phyloP scores from a whole-genome alignment of 2,888 invertebrate species.

The Phytoseiulus persimilis region DNA sequence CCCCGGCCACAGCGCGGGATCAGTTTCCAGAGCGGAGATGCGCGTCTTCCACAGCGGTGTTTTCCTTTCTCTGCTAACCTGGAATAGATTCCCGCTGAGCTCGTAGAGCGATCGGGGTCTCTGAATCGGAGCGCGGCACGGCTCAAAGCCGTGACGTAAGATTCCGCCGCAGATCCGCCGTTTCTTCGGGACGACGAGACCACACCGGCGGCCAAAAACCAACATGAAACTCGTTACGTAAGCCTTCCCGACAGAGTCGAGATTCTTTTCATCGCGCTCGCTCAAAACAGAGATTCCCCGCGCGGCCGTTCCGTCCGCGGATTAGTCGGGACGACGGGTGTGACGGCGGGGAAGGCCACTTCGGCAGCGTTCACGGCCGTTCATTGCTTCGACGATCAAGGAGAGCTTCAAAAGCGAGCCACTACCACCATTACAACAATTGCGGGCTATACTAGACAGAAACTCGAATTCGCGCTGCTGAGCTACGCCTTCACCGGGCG shows the following conservation, averaged over 20 bases:
- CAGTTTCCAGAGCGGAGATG: too few species aligned
- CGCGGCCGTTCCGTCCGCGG: background rate
- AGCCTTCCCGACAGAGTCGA: background rate
- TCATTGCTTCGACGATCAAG: constrained; percentile 5
- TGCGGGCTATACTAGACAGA: background rate
- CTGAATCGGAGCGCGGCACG: too few species aligned
- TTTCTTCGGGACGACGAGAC: too few species aligned
- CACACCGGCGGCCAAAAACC: too few species aligned
- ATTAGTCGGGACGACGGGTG: background rate
- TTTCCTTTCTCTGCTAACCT: too few species aligned
- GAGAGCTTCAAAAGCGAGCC: background rate
- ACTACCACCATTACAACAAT: background rate
- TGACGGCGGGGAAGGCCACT: background rate
- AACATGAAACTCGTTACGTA: too few species aligned
- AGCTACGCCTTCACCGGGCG: background rate
- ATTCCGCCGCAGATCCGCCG: too few species aligned
- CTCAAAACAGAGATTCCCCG: background rate
- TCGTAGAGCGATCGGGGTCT: too few species aligned
- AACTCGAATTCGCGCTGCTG: background rate
- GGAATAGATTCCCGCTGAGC: too few species aligned
- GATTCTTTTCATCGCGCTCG: background rate
- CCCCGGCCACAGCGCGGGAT: too few species aligned
- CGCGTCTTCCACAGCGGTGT: too few species aligned
- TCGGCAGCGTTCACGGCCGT: background rate
- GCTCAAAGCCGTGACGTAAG: too few species aligned